A percentile compares a stretch with the other conserved stretches of the same genome.
Evolutionary conservation across 1,140 invertebrate genomes (phyloP).

Genomic region (Monomorium pharaonis): DNA sequence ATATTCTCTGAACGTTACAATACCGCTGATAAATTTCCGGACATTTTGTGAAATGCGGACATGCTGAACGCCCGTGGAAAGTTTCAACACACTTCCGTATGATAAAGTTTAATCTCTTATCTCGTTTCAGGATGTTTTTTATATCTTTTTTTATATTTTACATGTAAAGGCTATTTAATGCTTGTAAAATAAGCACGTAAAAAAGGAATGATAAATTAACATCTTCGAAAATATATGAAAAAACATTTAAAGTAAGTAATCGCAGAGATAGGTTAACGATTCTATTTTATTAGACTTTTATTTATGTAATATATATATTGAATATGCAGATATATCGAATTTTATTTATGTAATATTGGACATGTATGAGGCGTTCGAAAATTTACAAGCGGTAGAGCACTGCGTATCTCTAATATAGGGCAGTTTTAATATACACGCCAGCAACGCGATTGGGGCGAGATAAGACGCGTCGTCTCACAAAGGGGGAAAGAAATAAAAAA

Average conservation of each 20-base stretch:
- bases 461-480: not conserved
- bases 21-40: conserved; percentile 22
- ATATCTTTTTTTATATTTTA: not conserved
- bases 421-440: not conserved
- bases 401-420: not conserved
- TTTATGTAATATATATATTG: not conserved
- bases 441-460: not conserved
- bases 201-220: not conserved
- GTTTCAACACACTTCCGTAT: not conserved
- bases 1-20: not conserved
- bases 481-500: too few relatives aligned
- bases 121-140: not conserved
- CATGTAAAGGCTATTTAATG: not conserved
- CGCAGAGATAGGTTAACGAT: not conserved
- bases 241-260: conserved; percentile 3
- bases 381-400: conserved; percentile 22
- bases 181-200: not conserved
- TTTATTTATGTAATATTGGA: not conserved
- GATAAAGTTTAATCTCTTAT: not conserved
- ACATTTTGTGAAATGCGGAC: not conserved
- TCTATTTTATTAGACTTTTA: not conserved
- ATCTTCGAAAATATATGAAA: not conserved
- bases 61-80: not conserved
- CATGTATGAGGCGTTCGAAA: not conserved
- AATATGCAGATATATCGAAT: not conserved